Evolutionary conservation across 2,888 invertebrate genomes (phyloP).

Genomic region (Drosophila niveifrons): DNA sequence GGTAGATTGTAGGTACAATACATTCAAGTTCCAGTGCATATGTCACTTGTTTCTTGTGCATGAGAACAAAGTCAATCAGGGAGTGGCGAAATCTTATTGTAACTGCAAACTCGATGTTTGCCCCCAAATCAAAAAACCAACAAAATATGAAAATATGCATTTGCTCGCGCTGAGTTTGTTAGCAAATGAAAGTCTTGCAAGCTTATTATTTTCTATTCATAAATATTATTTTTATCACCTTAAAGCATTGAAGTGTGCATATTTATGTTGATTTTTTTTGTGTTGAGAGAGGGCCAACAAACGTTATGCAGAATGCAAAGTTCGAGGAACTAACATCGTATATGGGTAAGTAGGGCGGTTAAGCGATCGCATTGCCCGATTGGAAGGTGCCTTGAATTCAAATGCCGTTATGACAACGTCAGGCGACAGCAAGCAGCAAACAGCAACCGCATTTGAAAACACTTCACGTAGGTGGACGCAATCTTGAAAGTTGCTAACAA

Average conservation of each 20-base stretch:
- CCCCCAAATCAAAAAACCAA: background rate
- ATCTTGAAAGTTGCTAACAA: conserved; percentile 27
- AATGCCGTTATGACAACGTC: conserved; percentile 63
- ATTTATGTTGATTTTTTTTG: background rate
- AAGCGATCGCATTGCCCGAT: conserved; percentile 7
- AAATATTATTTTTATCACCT: background rate
- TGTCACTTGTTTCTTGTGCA: background rate
- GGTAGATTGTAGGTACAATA: background rate
- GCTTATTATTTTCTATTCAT: background rate
- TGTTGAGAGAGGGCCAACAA: background rate
- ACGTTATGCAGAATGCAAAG: background rate
- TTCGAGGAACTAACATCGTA: conserved; percentile 20
- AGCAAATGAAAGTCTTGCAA: too few species aligned
- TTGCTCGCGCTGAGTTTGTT: too few species aligned
- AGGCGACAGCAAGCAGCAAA: background rate
- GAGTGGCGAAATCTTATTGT: conserved; percentile 5
- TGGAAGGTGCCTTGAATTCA: conserved; percentile 50
- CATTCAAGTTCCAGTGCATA: background rate
- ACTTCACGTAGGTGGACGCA: conserved; percentile 54
- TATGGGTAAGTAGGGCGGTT: conserved; percentile 36
- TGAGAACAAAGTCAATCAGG: conserved; percentile 16
- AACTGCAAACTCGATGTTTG: background rate
- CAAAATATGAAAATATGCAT: background rate
- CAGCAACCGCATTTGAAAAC: conserved; percentile 38
- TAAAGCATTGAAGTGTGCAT: background rate